These are phyloP conservation scores for Zosterops borbonicus DNA, from an alignment of 2,113 vertebrate species.

Conservation along the genomic window DNA sequence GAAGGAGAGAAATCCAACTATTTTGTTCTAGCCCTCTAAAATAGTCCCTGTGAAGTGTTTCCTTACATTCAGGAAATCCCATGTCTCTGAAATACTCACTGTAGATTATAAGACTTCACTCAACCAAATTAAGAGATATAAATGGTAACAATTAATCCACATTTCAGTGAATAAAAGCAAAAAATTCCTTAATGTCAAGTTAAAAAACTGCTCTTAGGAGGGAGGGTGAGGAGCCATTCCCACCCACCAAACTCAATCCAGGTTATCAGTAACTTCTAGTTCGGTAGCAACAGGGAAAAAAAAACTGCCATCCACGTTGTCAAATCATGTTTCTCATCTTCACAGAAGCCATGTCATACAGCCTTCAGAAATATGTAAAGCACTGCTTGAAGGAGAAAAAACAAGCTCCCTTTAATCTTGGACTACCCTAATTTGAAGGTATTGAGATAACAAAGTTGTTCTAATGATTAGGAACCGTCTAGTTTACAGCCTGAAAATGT, in stretches of 20 bases:
- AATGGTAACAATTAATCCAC: neutral
- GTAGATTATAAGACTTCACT: neutral
- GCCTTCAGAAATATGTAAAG: neutral
- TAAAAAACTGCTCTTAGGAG: neutral
- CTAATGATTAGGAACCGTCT: neutral
- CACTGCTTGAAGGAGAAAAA: neutral
- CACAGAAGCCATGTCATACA: neutral
- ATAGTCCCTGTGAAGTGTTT: neutral
- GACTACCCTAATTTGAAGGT: neutral
- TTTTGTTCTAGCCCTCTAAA: neutral
- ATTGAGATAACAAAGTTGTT: neutral
- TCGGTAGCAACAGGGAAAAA: neutral
- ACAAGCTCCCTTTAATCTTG: neutral
- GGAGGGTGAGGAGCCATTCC: neutral
- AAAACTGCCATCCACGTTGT: fast-evolving
- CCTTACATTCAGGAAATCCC: neutral
- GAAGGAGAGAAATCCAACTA: neutral
- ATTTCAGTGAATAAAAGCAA: neutral
- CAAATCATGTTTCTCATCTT: neutral
- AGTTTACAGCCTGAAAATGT: neutral
- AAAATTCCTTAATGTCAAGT: neutral
- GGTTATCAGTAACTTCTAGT: neutral
- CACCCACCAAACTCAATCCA: neutral
- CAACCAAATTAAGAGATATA: neutral
- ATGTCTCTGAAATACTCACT: neutral